Conservation (phyloP, 2,797 vertebrate species). For the Peromyscus melanophrys region DNA sequence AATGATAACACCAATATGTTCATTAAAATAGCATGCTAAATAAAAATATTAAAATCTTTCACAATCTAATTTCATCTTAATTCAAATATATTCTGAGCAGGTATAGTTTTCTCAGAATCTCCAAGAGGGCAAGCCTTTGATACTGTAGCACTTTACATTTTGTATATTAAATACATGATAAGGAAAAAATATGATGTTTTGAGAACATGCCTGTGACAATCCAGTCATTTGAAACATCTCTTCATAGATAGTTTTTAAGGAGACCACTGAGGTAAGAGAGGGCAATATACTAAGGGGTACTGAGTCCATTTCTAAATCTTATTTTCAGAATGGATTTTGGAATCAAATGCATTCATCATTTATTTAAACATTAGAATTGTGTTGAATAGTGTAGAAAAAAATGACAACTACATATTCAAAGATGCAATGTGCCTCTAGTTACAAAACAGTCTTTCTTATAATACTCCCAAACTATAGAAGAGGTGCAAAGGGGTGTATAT, state of each 20-base stretch:
- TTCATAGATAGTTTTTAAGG: constrained; percentile 28
- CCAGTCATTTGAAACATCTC: not conserved
- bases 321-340: constrained; percentile 47
- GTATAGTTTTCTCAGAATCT: constrained; percentile 2
- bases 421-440: not conserved
- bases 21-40: not conserved
- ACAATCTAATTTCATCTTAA: constrained; percentile 49
- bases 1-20: not conserved
- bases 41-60: not conserved
- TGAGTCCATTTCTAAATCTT: constrained; percentile 2
- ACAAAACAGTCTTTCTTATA: constrained; percentile 21
- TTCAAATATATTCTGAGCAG: constrained; percentile 16
- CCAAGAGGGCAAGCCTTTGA: not conserved
- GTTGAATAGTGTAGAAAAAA: constrained; percentile 1
- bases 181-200: constrained; percentile 3
- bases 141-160: not conserved
- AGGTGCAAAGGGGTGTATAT: not conserved
- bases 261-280: not conserved
- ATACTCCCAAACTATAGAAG: not conserved
- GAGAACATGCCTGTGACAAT: not conserved
- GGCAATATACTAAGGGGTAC: not conserved
- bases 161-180: not conserved
- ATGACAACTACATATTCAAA: not conserved
- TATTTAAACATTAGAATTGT: constrained; percentile 25
- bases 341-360: not conserved